Percentiles rank a stretch among this genome's conserved stretches.
Conservation (phyloP, 2,797 vertebrate genomes). For the Alcedo quadribrachys region DNA sequence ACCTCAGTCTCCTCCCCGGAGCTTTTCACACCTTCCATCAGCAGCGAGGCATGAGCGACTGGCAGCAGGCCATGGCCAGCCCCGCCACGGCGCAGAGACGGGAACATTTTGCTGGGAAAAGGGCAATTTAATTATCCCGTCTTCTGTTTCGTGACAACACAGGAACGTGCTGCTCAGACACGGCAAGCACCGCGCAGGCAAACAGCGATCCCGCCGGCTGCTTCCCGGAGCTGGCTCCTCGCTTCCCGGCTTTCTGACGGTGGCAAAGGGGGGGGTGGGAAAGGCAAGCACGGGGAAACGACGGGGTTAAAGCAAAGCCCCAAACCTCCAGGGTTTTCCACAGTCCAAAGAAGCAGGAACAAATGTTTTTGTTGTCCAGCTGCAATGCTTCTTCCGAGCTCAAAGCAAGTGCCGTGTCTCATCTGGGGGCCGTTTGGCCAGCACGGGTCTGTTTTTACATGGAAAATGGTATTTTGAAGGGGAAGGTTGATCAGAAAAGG, state of each 20-base stretch:
- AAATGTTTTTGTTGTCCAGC: slow-evolving; percentile 5
- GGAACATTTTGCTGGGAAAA: slow-evolving; percentile 56
- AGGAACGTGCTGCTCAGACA: slow-evolving; percentile 24
- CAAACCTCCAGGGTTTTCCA: not conserved
- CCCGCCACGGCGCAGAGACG: not conserved
- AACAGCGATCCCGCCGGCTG: not conserved
- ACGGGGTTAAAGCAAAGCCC: not conserved
- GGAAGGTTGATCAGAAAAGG: not conserved
- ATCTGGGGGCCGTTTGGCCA: slow-evolving; percentile 22
- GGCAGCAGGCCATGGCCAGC: not conserved
- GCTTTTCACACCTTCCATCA: slow-evolving; percentile 45
- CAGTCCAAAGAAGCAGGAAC: not conserved
- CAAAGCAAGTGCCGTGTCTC: not conserved
- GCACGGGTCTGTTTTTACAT: not conserved
- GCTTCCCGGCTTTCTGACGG: fast-evolving
- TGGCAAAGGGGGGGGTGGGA: not conserved
- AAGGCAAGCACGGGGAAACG: fast-evolving
- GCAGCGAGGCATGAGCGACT: not conserved
- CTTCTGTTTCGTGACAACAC: slow-evolving; percentile 46
- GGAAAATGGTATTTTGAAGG: slow-evolving; percentile 5
- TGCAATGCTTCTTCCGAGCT: not conserved
- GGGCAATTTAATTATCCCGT: slow-evolving; percentile 55
- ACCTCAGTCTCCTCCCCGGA: not conserved
- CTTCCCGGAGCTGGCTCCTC: not conserved
- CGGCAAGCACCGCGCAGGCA: not conserved